A percentile compares a stretch with the other conserved stretches of the same genome.
Evolutionary conservation across 2,113 vertebrate species (phyloP).

Genomic region (Spea bombifrons): DNA sequence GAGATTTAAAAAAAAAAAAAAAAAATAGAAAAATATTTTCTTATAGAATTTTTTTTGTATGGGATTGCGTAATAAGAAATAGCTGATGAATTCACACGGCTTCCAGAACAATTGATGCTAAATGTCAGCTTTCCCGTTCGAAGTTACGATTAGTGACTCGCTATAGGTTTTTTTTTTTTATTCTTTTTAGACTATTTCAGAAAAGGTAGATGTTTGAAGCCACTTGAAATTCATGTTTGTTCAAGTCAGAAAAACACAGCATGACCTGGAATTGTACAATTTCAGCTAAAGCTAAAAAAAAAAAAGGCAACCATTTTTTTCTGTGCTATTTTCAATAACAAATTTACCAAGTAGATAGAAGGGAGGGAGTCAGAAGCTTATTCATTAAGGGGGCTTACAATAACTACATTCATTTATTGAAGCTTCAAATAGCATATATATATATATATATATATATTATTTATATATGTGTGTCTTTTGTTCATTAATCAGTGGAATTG

Average conservation of each 20-base stretch:
- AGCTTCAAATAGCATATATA: too few relatives aligned
- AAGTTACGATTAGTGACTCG: slow-evolving; percentile 28
- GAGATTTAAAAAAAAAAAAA: neutral
- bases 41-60: neutral
- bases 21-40: neutral
- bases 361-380: neutral
- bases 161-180: slow-evolving; percentile 18
- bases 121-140: slow-evolving; percentile 29
- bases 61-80: neutral
- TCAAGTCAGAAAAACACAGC: slow-evolving; percentile 25
- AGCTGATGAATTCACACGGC: neutral
- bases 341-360: neutral
- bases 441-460: too few relatives aligned
- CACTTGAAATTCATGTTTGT: slow-evolving; percentile 13
- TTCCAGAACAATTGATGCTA: slow-evolving; percentile 32
- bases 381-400: neutral
- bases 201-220: slow-evolving; percentile 22
- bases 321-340: neutral
- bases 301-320: neutral
- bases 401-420: too few relatives aligned
- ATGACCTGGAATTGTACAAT: slow-evolving; percentile 27
- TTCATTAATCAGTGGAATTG: too few relatives aligned
- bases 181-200: slow-evolving; percentile 18
- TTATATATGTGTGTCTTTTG: too few relatives aligned
- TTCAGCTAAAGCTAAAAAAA: slow-evolving; percentile 5